Percentiles rank a stretch among this genome's conserved stretches.
Conservation (phyloP, 2,113 vertebrate genomes). For the Merops nubicus region DNA sequence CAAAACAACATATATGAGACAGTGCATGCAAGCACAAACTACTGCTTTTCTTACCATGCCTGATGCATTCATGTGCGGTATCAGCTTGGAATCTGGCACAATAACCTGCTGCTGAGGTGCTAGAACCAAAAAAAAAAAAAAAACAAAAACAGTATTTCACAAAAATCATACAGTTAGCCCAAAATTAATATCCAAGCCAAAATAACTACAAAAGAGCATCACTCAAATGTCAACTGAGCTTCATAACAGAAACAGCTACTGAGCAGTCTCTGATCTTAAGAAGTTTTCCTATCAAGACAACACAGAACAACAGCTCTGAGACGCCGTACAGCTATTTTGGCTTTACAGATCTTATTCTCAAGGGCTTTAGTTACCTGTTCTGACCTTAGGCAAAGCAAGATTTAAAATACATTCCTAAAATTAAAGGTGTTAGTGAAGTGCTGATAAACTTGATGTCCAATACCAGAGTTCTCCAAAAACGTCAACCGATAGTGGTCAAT, state of each 20-base stretch:
- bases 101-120: conserved; percentile 95
- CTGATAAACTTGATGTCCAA: conserved; percentile 8
- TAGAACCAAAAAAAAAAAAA: conserved; percentile 40
- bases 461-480: neutral
- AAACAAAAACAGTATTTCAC: neutral
- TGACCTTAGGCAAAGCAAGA: neutral
- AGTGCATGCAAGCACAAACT: neutral
- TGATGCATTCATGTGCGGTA: conserved; percentile 93
- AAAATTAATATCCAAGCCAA: too few species aligned
- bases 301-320: neutral
- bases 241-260: neutral
- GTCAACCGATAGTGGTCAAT: neutral
- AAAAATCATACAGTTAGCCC: neutral
- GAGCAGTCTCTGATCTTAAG: neutral
- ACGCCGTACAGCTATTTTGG: neutral
- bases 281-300: neutral
- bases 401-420: neutral
- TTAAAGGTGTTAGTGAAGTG: conserved; percentile 13
- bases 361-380: neutral
- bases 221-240: neutral
- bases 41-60: conserved; percentile 86
- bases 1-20: neutral
- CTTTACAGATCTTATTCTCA: neutral
- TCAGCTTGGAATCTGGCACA: conserved; percentile 91
- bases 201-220: neutral